Base-by-base conservation (phyloP, 2,113 vertebrate species). In the Peucedramus taeniatus region DNA sequence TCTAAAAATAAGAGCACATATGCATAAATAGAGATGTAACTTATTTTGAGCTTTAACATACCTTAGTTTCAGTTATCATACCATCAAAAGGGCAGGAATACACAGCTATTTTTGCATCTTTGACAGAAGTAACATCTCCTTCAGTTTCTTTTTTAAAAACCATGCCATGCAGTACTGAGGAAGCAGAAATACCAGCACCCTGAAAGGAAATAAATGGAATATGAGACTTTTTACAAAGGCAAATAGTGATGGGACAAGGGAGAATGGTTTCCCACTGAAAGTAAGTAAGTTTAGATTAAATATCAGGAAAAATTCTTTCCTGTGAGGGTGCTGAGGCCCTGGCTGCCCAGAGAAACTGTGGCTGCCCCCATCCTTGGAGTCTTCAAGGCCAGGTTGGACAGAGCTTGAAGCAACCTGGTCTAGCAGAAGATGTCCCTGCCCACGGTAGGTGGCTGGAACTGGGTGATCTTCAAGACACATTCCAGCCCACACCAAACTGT, bases 101-200 rank as follows among this genome's bases (percentile, higher is more conserved):
- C 30, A 99, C 97, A 1, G 98, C 99, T 70, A 99, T 99, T 98
- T 99, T 99, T 78, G 99, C 99, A 37, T 99, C 99, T 98, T 99
- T 99, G 80, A 99, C 98, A 85, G 99, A 99, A 80, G 98, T 99
- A 89, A 99, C 6, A 85, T 99, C 99, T 83, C 99, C 99, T 97
- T 99, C 99, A 2, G 98, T 98, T 97, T 99, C 99, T 90, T 99
- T 99, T 97, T 99, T 99, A 96, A 99, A 99, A 92, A 99, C 99
- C 99, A 99, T 99, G 30, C 99, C 99, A 66, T 99, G 99, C 33
- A 99, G 98, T 96, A 99, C 97, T 22, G 99, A 98, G 28, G 99
- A 99, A 15, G 99, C 96, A 5, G 97, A 97, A 90, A 99, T 93
- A 18, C 99, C 99, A 96, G 98, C 98, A 71, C 99, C 99, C 99